These are phyloP conservation scores for Lordiphosa andalusiaca DNA, from an alignment of 2,888 invertebrate genomes.

Conservation along the genomic window DNA sequence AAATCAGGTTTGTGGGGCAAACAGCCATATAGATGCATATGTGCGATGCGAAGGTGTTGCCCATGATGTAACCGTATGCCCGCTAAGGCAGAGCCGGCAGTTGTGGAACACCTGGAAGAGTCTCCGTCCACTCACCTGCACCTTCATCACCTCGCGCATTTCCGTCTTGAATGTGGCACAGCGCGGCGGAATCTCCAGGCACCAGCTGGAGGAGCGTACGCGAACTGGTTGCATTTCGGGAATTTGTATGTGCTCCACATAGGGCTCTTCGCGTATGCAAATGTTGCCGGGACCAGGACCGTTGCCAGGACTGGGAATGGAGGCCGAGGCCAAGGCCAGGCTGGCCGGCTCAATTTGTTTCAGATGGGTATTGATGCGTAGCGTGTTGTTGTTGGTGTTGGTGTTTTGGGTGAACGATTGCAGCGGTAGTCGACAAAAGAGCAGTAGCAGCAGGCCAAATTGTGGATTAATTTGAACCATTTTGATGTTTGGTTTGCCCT, in stretches of 20 bases:
- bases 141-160: slow-evolving; percentile 85
- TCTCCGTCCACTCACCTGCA: slow-evolving; percentile 83
- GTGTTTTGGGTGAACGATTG: slow-evolving; percentile 43
- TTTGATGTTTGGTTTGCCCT: no score
- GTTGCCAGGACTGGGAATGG: slow-evolving; percentile 42
- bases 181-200: slow-evolving; percentile 89
- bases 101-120: slow-evolving; percentile 37
- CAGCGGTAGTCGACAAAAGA: slow-evolving; percentile 18
- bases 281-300: slow-evolving; percentile 56
- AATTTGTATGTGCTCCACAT: slow-evolving; percentile 81
- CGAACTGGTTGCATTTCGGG: slow-evolving; percentile 83
- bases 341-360: slow-evolving; percentile 49
- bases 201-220: slow-evolving; percentile 88
- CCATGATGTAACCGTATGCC: slow-evolving; percentile 44
- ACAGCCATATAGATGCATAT: slow-evolving; percentile 44
- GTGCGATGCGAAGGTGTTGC: slow-evolving; percentile 55
- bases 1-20: slow-evolving; percentile 68
- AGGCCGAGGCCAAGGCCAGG: slow-evolving; percentile 47
- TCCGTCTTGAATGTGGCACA: slow-evolving; percentile 87
- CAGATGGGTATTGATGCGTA: slow-evolving; percentile 60
- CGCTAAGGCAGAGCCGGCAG: slow-evolving; percentile 63
- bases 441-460: slow-evolving; percentile 17
- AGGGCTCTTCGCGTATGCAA: slow-evolving; percentile 80
- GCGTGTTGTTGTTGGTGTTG: slow-evolving; percentile 54
- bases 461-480: not conserved